Evolutionary conservation across 2,797 vertebrate genomes (phyloP), one percentile per base, ranked within the genome.

Genomic region (Danio choprae): DNA sequence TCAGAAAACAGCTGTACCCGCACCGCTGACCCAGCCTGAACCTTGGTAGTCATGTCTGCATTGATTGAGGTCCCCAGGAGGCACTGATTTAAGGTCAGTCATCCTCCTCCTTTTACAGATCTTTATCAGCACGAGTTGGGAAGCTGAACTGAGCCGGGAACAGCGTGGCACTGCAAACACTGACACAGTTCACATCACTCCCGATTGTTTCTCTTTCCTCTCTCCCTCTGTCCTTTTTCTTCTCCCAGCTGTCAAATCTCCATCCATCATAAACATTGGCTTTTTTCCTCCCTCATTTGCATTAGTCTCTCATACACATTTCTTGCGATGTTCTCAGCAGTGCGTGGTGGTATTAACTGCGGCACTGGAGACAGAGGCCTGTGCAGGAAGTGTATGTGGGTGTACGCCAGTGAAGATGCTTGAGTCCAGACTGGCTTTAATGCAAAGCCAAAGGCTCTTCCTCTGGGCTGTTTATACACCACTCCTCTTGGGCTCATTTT

Each of bases 191-290:
- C 77, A 68, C 16, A 1, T 69, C 22, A 60, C 55, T 22, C 7
- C 18, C 2, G 4, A 58, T 78, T 67, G 40, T 65, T 36, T 76
- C 48, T 65, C 60, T 78, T 68, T 69, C 64, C 53, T 70, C 63
- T 68, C 68, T 72, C 48, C 15, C 68, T 55, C 20, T 64, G 22
- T 51, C 22, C 62, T 58, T 18, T 62, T 51, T 70, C 65, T 22
- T 60, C 18, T 78, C 76, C 53, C 36, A 44, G 50, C 15, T 22
- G 55, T 78, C 76, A 60, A 50, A 78, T 78, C 76, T 71, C 46
- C 13, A 63, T 71, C 77, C 77, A 79, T 71, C 38, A 62, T 13
- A 79, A 79, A 79, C 77, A 79, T 53, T 53, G 67, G 55, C 18
- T 70, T 63, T 22, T 44, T 44, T 22, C 15, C 36, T 22, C 15